Conservation (phyloP, 2,888 invertebrate genomes). For the Hoplodrina blanda region DNA sequence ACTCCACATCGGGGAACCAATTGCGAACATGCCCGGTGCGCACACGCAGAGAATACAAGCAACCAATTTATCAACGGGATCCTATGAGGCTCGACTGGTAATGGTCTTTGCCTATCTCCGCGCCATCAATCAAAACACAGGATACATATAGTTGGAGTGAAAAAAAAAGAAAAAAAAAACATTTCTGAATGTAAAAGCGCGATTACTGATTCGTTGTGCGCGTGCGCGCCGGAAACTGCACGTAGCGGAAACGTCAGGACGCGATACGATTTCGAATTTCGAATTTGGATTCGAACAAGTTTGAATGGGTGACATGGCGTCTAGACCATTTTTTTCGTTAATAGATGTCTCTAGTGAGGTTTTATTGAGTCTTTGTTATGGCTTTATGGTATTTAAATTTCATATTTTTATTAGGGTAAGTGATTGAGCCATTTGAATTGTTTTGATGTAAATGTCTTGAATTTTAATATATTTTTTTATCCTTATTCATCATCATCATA, state of each 20-base stretch:
- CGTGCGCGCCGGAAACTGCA: constrained; percentile 86
- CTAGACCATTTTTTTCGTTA: constrained; percentile 76
- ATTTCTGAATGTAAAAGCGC: constrained; percentile 74
- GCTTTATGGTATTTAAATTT: constrained; percentile 49
- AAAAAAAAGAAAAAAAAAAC: constrained; percentile 70
- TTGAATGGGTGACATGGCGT: constrained; percentile 82
- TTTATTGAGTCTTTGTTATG: constrained; percentile 56
- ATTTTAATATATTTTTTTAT: constrained; percentile 24
- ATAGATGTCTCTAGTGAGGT: constrained; percentile 65
- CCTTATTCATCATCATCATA: too few relatives aligned
- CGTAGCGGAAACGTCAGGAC: constrained; percentile 90
- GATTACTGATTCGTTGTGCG: constrained; percentile 87
- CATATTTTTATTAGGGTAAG: constrained; percentile 49
- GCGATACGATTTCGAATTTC: constrained; percentile 90
- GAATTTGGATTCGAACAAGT: constrained; percentile 85
- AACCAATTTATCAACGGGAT: constrained; percentile 79
- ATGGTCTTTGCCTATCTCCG: constrained; percentile 83
- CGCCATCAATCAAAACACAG: constrained; percentile 87
- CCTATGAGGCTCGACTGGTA: constrained; percentile 79
- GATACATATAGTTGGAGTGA: constrained; percentile 83
- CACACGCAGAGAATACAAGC: constrained; percentile 79
- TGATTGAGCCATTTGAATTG: constrained; percentile 23
- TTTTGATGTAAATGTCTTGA: too few relatives aligned
- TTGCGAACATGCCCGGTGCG: constrained; percentile 74
- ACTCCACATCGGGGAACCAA: constrained; percentile 73